Evolutionary conservation across 2,888 invertebrate species (phyloP).

Genomic region (Brassicogethes aeneus): DNA sequence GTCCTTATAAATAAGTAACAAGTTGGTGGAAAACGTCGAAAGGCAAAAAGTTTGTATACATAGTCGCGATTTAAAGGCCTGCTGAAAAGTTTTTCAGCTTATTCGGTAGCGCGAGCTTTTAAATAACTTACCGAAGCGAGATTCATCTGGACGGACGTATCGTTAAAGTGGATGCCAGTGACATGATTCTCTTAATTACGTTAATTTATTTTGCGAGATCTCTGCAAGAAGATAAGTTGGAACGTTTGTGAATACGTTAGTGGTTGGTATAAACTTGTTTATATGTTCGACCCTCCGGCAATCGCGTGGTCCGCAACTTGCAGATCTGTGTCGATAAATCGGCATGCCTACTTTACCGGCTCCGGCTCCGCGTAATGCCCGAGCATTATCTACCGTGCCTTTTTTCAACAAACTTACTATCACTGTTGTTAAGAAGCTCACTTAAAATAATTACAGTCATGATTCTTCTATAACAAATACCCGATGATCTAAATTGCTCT

Average conservation of each 20-base stretch:
- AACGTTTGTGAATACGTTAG: conserved; percentile 36
- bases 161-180: conserved; percentile 40
- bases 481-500: too few relatives aligned
- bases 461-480: too few relatives aligned
- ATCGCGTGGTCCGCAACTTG: conserved; percentile 18
- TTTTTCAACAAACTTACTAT: too few relatives aligned
- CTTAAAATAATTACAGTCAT: too few relatives aligned
- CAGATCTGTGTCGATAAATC: conserved; percentile 21
- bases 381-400: background rate
- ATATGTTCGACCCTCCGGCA: conserved; percentile 21
- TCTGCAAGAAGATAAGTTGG: conserved; percentile 33
- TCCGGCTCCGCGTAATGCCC: conserved; percentile 7
- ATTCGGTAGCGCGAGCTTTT: conserved; percentile 4
- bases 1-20: too few relatives aligned
- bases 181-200: conserved; percentile 44
- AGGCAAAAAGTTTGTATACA: too few relatives aligned
- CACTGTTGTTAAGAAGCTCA: too few relatives aligned
- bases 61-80: too few relatives aligned
- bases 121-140: conserved; percentile 32
- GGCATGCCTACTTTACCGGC: too few relatives aligned
- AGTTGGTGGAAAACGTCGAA: too few relatives aligned
- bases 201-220: conserved; percentile 42
- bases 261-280: conserved; percentile 32
- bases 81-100: background rate
- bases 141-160: conserved; percentile 37